Conservation (phyloP, 2,113 vertebrate species). For the Micronisus gabar region DNA sequence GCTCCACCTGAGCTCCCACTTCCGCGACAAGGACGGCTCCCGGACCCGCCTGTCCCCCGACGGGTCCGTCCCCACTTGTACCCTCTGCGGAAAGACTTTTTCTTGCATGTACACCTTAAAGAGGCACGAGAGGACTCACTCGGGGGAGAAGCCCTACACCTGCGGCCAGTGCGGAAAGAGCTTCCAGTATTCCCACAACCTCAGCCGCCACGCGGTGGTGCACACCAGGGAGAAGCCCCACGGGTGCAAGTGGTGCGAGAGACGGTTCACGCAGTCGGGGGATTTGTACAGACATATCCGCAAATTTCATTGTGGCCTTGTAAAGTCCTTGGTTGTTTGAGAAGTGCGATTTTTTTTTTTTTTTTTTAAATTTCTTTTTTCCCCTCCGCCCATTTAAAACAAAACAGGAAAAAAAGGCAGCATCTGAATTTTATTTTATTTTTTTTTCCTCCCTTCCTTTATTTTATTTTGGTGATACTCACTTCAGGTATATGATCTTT, state of each 20-base stretch:
- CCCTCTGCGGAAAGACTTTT: slow-evolving; percentile 97
- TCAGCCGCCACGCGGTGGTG: slow-evolving; percentile 95
- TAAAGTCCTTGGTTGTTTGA: slow-evolving; percentile 85
- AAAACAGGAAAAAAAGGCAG: not conserved
- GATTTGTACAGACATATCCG: slow-evolving; percentile 97
- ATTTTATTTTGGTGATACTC: slow-evolving; percentile 22
- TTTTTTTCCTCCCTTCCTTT: not conserved
- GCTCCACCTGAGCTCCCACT: slow-evolving; percentile 93
- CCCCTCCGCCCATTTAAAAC: not conserved
- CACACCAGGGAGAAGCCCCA: slow-evolving; percentile 98
- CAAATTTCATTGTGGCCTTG: slow-evolving; percentile 97
- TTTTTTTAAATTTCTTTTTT: not conserved
- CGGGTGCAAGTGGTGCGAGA: slow-evolving; percentile 96
- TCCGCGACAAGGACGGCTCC: slow-evolving; percentile 87
- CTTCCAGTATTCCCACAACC: slow-evolving; percentile 98
- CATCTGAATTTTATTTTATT: not conserved
- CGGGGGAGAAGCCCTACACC: slow-evolving; percentile 97
- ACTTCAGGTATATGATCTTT: slow-evolving; percentile 22
- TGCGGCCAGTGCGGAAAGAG: slow-evolving; percentile 95
- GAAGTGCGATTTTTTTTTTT: rapidly evolving
- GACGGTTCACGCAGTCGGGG: slow-evolving; percentile 97
- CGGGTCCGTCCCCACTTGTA: slow-evolving; percentile 89
- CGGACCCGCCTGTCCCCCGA: slow-evolving; percentile 87
- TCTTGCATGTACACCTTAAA: slow-evolving; percentile 97
- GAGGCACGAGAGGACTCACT: slow-evolving; percentile 97